Evolutionary conservation across 2,113 vertebrate species (phyloP).

Genomic region (Myiagra hebetior): DNA sequence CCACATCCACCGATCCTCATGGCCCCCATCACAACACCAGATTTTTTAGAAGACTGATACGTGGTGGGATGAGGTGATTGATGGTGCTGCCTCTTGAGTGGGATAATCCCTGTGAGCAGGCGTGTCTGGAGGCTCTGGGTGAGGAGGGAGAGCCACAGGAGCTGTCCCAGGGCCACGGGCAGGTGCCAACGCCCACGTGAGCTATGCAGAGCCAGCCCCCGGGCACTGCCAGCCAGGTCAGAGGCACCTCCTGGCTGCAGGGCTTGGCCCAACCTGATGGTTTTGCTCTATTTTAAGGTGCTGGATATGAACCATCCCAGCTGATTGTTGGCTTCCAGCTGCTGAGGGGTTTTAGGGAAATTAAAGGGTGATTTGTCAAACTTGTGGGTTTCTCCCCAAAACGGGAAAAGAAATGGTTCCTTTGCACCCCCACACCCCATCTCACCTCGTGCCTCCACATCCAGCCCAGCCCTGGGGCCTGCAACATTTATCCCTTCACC

Average conservation of each 20-base stretch:
- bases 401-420: background rate
- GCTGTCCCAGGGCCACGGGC: background rate
- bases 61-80: background rate
- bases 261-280: background rate
- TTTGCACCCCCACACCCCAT: background rate
- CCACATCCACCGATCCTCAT: rapidly evolving
- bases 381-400: background rate
- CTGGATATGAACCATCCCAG: background rate
- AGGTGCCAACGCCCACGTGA: background rate
- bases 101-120: background rate
- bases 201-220: background rate
- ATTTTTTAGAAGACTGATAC: background rate
- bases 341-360: background rate
- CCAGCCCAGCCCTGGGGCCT: background rate
- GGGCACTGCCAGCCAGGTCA: background rate
- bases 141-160: background rate
- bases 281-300: background rate
- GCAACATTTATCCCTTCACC: background rate
- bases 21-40: rapidly evolving
- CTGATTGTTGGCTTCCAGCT: background rate
- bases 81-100: rapidly evolving
- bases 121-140: rapidly evolving
- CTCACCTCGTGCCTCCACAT: background rate
- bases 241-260: rapidly evolving
- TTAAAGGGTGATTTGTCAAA: background rate